phyloP scores from a whole-genome alignment of 2,797 vertebrate species.

The Cyprinodon diabolis region DNA sequence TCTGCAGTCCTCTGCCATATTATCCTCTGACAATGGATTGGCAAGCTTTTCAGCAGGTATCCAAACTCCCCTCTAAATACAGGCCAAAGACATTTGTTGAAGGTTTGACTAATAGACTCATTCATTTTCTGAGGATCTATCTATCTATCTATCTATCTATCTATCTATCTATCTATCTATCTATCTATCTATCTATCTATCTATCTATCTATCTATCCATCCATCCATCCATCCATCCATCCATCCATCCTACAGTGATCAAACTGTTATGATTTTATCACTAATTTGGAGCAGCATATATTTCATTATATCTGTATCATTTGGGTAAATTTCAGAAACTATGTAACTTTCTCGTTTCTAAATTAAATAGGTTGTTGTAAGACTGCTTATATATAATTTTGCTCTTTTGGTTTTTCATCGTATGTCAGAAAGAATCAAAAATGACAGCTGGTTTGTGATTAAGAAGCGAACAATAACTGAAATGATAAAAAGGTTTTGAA shows the following conservation, averaged over 20 bases:
- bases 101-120: conserved; percentile 46
- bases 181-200: conserved; percentile 32
- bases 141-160: conserved; percentile 13
- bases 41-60: conserved; percentile 59
- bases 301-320: not conserved
- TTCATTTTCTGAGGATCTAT: conserved; percentile 32
- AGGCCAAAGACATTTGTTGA: conserved; percentile 38
- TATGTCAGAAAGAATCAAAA: not conserved
- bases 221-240: conserved; percentile 31
- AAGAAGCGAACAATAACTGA: not conserved
- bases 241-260: conserved; percentile 11
- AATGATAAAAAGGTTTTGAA: not conserved
- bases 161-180: conserved; percentile 17
- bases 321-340: not conserved
- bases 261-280: too few relatives aligned
- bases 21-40: conserved; percentile 62
- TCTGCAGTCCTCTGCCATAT: conserved; percentile 50
- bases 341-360: not conserved
- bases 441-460: not conserved
- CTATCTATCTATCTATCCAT: conserved; percentile 42
- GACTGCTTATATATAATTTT: not conserved
- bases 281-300: too few relatives aligned
- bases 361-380: not conserved
- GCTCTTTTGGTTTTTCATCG: not conserved
- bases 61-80: conserved; percentile 49